Evolutionary conservation across 2,888 invertebrate species (phyloP).

Genomic region (Synanthedon andrenaeformis): DNA sequence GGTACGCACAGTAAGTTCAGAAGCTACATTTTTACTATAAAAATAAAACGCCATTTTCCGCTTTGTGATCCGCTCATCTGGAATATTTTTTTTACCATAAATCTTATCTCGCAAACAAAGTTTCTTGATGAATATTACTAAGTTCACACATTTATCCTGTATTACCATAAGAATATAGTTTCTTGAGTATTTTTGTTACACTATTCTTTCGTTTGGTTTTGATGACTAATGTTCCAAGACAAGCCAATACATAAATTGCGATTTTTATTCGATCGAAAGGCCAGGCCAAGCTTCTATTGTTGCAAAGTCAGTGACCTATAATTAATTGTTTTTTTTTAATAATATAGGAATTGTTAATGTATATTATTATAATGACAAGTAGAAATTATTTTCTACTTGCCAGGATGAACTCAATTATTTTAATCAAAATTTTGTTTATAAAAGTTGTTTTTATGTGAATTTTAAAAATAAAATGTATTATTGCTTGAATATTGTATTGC

Average conservation of each 20-base stretch:
- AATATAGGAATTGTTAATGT: no score
- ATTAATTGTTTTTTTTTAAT: background rate
- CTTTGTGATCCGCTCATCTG: slow-evolving; percentile 36
- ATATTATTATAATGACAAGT: no score
- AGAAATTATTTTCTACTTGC: no score
- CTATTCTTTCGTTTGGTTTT: slow-evolving; percentile 2
- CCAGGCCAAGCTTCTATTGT: slow-evolving; percentile 15
- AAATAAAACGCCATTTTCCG: slow-evolving; percentile 62
- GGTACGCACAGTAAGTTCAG: no score
- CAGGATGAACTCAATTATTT: no score
- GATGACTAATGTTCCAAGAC: slow-evolving; percentile 19
- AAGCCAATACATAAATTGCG: slow-evolving; percentile 23
- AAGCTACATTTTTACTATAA: slow-evolving; percentile 28
- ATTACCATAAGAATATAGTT: background rate
- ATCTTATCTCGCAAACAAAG: slow-evolving; percentile 14
- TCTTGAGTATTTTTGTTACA: background rate
- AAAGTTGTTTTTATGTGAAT: no score
- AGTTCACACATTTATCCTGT: background rate
- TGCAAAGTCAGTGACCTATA: slow-evolving; percentile 14
- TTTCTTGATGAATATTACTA: background rate
- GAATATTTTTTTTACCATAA: slow-evolving; percentile 26
- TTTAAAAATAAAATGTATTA: no score
- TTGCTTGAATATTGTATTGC: background rate
- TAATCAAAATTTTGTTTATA: no score
- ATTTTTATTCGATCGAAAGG: slow-evolving; percentile 11